phyloP scores from a whole-genome alignment of 2,888 invertebrate species.

The Netelia melanura region DNA sequence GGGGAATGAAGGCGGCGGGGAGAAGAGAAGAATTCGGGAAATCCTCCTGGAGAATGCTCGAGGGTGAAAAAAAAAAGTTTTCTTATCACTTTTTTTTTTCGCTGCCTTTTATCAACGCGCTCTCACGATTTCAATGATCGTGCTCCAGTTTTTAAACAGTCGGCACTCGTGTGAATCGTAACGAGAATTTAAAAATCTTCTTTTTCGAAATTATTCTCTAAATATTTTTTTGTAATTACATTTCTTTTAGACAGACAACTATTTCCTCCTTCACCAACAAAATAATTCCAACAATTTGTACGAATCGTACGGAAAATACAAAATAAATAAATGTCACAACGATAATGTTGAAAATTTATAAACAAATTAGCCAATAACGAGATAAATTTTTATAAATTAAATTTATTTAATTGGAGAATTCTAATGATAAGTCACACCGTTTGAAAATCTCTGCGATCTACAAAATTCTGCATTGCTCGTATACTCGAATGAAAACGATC shows the following conservation, averaged over 20 bases:
- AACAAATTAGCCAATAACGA: too few relatives aligned
- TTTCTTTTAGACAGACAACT: not conserved
- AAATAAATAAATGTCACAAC: too few relatives aligned
- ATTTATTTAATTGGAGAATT: too few relatives aligned
- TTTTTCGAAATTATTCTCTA: not conserved
- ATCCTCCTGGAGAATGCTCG: slow-evolving; percentile 52
- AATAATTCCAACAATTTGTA: too few relatives aligned
- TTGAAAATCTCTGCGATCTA: too few relatives aligned
- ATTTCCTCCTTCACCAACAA: too few relatives aligned
- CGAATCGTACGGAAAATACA: too few relatives aligned
- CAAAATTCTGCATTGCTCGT: too few relatives aligned
- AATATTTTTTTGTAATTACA: not conserved
- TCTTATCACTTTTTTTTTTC: slow-evolving; percentile 21
- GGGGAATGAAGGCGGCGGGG: slow-evolving; percentile 17
- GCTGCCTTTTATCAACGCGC: slow-evolving; percentile 19
- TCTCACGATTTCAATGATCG: slow-evolving; percentile 48
- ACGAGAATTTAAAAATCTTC: not conserved
- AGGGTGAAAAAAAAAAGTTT: slow-evolving; percentile 47
- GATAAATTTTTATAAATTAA: too few relatives aligned
- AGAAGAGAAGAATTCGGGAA: slow-evolving; percentile 59
- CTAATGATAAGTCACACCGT: too few relatives aligned
- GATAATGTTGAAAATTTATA: too few relatives aligned
- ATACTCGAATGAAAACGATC: too few relatives aligned
- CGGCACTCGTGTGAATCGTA: slow-evolving; percentile 25
- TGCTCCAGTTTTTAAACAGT: slow-evolving; percentile 48